phyloP scores from a whole-genome alignment of 2,797 vertebrate genomes.

The Platyrinchus mystaceus region DNA sequence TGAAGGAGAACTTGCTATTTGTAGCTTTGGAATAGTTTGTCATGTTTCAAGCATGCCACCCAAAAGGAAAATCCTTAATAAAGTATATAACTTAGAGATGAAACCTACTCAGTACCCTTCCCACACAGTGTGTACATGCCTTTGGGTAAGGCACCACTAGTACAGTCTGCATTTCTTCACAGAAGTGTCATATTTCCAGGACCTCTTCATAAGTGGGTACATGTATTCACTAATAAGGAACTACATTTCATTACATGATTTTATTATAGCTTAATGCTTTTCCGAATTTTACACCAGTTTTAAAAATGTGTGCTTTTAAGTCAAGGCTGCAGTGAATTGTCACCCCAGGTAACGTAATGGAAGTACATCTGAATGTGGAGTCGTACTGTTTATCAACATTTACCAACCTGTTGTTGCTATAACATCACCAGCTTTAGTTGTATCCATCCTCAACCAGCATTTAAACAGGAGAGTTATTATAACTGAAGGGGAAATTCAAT shows the following conservation, averaged over 20 bases:
- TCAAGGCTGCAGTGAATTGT: not conserved
- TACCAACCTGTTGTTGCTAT: not conserved
- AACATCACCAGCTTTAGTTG: not conserved
- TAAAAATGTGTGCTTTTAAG: not conserved
- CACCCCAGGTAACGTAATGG: not conserved
- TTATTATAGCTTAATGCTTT: not conserved
- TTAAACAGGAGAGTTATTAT: not conserved
- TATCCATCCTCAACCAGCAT: not conserved
- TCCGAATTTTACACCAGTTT: not conserved
- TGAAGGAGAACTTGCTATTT: not conserved
- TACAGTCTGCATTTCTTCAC: not conserved
- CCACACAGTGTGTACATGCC: accelerated
- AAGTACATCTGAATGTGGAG: not conserved
- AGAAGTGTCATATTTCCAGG: not conserved
- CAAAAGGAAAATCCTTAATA: not conserved
- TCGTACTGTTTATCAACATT: not conserved
- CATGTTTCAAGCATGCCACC: not conserved
- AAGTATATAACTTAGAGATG: not conserved
- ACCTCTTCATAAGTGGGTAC: accelerated
- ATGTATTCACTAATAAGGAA: not conserved
- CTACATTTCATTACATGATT: not conserved
- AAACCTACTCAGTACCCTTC: not conserved
- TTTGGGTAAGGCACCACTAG: not conserved
- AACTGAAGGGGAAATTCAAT: not conserved
- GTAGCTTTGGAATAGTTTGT: not conserved